phyloP scores from a whole-genome alignment of 2,797 vertebrate genomes.

The Macropodus opercularis region DNA sequence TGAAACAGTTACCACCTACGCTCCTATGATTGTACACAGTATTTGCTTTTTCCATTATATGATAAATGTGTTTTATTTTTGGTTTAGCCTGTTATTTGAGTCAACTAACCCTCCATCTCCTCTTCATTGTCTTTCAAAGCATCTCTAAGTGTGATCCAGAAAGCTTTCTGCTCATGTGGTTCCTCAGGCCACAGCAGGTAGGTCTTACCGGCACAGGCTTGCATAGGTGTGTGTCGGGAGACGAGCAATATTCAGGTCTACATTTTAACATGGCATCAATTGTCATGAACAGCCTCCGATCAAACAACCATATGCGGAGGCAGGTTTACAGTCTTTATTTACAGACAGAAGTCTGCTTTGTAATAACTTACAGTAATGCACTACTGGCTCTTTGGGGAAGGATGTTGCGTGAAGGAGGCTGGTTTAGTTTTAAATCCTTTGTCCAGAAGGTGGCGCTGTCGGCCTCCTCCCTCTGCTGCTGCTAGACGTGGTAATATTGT shows the following conservation, averaged over 20 bases:
- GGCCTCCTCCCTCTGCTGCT: neutral
- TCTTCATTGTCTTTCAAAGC: slow-evolving; percentile 32
- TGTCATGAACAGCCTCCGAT: too few relatives aligned
- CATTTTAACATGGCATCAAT: slow-evolving; percentile 65
- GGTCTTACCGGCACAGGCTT: slow-evolving; percentile 51
- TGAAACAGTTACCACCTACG: neutral
- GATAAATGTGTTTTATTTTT: neutral
- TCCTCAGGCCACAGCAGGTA: slow-evolving; percentile 58
- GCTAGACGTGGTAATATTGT: neutral
- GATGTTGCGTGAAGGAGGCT: too few relatives aligned
- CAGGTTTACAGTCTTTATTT: too few relatives aligned
- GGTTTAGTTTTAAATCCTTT: slow-evolving; percentile 2
- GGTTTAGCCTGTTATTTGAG: slow-evolving; percentile 13
- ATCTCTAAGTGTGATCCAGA: slow-evolving; percentile 49
- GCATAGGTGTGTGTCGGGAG: slow-evolving; percentile 50
- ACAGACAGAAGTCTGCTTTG: too few relatives aligned
- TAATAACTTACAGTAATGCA: too few relatives aligned
- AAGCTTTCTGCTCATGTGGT: slow-evolving; percentile 13
- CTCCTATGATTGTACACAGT: too few relatives aligned
- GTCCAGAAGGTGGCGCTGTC: slow-evolving; percentile 61
- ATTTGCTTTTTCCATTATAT: too few relatives aligned
- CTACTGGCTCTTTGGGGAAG: too few relatives aligned
- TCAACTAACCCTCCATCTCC: slow-evolving; percentile 20
- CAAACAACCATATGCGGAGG: too few relatives aligned
- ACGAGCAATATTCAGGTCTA: slow-evolving; percentile 53